These are phyloP conservation scores for Cyclargus thomasi DNA, from an alignment of 1,140 invertebrate genomes.

Conservation along the genomic window DNA sequence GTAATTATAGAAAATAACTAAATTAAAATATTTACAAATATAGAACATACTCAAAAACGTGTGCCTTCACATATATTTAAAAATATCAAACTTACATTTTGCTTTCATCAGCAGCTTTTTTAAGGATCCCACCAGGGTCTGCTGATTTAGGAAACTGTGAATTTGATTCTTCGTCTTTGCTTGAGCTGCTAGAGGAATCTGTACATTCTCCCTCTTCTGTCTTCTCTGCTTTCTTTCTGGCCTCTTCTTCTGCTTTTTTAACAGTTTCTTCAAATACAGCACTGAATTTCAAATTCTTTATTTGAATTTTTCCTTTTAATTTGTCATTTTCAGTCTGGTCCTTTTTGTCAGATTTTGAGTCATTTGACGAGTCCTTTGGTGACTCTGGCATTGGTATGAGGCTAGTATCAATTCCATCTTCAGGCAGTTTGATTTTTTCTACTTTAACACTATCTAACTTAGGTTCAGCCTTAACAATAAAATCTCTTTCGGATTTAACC, in stretches of 20 bases:
- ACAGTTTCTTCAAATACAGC: slow-evolving; percentile 80
- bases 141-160: slow-evolving; percentile 65
- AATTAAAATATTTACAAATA: neutral
- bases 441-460: slow-evolving; percentile 21
- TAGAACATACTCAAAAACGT: too few relatives aligned
- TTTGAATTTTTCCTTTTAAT: slow-evolving; percentile 73
- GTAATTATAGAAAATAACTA: neutral
- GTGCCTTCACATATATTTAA: too few relatives aligned
- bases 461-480: slow-evolving; percentile 30
- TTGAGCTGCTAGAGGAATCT: slow-evolving; percentile 76
- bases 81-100: slow-evolving; percentile 47
- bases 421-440: slow-evolving; percentile 22
- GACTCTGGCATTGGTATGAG: slow-evolving; percentile 57
- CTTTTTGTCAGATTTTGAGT: slow-evolving; percentile 49
- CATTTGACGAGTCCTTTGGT: slow-evolving; percentile 36
- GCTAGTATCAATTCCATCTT: slow-evolving; percentile 40
- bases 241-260: slow-evolving; percentile 79
- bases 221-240: slow-evolving; percentile 77
- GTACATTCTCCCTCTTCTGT: slow-evolving; percentile 80
- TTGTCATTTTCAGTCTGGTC: slow-evolving; percentile 50
- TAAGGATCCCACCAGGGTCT: slow-evolving; percentile 66
- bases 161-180: slow-evolving; percentile 70
- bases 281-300: slow-evolving; percentile 82
- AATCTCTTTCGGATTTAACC: slow-evolving; percentile 28
- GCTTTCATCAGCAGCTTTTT: slow-evolving; percentile 70